Evolutionary conservation across 2,888 invertebrate species (phyloP).

Genomic region (Zhengitettix transpicula): DNA sequence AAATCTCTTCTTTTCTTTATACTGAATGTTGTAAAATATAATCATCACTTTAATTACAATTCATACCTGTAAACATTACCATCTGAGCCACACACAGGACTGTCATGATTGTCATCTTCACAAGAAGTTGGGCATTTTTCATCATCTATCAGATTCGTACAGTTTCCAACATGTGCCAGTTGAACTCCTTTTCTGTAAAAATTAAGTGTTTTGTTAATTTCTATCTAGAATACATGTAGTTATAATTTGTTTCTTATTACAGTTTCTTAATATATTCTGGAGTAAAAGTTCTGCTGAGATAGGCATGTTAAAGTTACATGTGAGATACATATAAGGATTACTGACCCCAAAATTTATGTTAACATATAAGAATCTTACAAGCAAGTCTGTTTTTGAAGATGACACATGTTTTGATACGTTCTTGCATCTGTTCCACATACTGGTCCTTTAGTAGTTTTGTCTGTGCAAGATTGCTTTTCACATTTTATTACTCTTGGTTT

Average conservation of each 20-base stretch:
- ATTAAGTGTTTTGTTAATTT: too few species aligned
- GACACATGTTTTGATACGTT: slow-evolving; percentile 70
- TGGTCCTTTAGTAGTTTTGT: slow-evolving; percentile 37
- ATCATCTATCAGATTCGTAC: slow-evolving; percentile 50
- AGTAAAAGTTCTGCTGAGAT: too few species aligned
- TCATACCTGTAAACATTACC: slow-evolving; percentile 69
- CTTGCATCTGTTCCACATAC: slow-evolving; percentile 83
- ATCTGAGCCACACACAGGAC: slow-evolving; percentile 79
- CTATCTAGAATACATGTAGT: too few species aligned
- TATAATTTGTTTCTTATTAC: too few species aligned
- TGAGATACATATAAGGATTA: too few species aligned
- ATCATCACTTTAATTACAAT: background rate
- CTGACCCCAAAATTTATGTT: too few species aligned
- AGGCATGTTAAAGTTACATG: too few species aligned
- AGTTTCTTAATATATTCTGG: too few species aligned
- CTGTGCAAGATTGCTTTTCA: slow-evolving; percentile 39
- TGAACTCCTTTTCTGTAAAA: slow-evolving; percentile 62
- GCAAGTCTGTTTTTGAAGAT: slow-evolving; percentile 68
- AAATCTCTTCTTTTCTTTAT: too few species aligned
- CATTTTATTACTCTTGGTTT: slow-evolving; percentile 57
- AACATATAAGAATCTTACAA: slow-evolving; percentile 40
- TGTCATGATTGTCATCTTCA: slow-evolving; percentile 35
- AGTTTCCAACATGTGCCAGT: slow-evolving; percentile 75
- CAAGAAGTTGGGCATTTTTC: slow-evolving; percentile 47
- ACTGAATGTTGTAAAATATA: background rate